Percentiles rank a stretch among this genome's conserved stretches.
phyloP scores from a whole-genome alignment of 2,113 vertebrate species.

The Thamnophis sirtalis region DNA sequence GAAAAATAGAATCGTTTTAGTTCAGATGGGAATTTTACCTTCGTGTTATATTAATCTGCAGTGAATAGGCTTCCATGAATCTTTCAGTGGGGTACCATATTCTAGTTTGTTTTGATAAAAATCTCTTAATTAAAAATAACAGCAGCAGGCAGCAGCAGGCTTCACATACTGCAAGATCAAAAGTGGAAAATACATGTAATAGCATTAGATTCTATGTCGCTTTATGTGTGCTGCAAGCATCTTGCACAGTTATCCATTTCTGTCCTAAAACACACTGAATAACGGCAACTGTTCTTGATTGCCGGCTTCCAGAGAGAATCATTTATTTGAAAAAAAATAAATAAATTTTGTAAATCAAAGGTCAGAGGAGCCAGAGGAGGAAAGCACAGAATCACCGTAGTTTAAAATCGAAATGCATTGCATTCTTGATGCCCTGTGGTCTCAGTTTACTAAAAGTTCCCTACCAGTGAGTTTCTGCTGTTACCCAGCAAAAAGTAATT shows the following conservation, averaged over 20 bases:
- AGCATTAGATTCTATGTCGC: background rate
- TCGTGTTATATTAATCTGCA: conserved; percentile 13
- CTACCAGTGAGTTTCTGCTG: conserved; percentile 45
- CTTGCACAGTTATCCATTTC: background rate
- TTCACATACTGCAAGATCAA: conserved; percentile 27
- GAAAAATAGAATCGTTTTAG: background rate
- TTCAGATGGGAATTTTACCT: background rate
- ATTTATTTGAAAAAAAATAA: conserved; percentile 30
- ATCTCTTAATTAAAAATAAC: conserved; percentile 45
- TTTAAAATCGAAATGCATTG: conserved; percentile 59
- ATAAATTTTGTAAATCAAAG: conserved; percentile 38
- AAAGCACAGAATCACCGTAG: conserved; percentile 37
- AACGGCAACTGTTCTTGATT: conserved; percentile 21
- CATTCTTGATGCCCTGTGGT: conserved; percentile 41
- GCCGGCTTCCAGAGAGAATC: conserved; percentile 29
- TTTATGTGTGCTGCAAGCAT: background rate
- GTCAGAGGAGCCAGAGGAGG: conserved; percentile 36
- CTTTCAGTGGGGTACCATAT: conserved; percentile 25
- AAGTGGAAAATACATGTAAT: conserved; percentile 30
- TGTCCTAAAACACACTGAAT: conserved; percentile 37
- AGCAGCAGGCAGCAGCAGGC: conserved; percentile 13
- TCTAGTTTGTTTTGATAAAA: conserved; percentile 2
- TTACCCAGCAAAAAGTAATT: conserved; percentile 52
- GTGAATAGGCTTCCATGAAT: conserved; percentile 25
- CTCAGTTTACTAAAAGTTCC: conserved; percentile 35